These are phyloP conservation scores for Thalassophryne amazonica DNA, from an alignment of 2,797 vertebrate genomes.

Conservation along the genomic window DNA sequence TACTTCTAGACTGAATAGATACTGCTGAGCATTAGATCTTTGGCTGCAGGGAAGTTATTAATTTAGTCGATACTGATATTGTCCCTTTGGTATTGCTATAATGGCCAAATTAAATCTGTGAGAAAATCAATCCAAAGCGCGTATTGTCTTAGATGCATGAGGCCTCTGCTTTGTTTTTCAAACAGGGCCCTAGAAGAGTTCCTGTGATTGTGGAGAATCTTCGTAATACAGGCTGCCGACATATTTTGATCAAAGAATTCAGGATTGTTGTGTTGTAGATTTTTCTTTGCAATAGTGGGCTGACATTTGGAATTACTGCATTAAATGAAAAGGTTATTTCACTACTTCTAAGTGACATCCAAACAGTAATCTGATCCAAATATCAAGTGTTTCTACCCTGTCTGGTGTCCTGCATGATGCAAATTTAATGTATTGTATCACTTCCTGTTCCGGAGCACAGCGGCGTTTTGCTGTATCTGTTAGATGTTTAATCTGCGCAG, in stretches of 20 bases:
- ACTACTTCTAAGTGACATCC: not conserved
- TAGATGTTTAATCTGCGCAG: too few species aligned
- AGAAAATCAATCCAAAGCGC: slow-evolving; percentile 17
- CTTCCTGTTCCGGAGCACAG: too few species aligned
- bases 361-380: not conserved
- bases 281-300: slow-evolving; percentile 9
- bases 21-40: slow-evolving; percentile 10
- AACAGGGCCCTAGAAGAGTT: too few species aligned
- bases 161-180: slow-evolving; percentile 39
- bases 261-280: slow-evolving; percentile 15
- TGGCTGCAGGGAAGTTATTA: slow-evolving; percentile 32
- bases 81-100: slow-evolving; percentile 20
- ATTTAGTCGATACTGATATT: slow-evolving; percentile 46
- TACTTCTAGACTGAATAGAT: slow-evolving; percentile 7
- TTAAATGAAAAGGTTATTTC: slow-evolving; percentile 41
- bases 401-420: slow-evolving; percentile 2
- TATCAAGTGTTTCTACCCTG: not conserved
- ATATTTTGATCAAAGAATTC: slow-evolving; percentile 33
- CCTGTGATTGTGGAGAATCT: too few species aligned
- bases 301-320: slow-evolving; percentile 40
- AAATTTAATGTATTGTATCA: slow-evolving; percentile 7
- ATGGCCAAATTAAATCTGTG: slow-evolving; percentile 24
- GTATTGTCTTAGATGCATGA: slow-evolving; percentile 29
- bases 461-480: too few species aligned
- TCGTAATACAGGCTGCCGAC: slow-evolving; percentile 29